Percentiles rank a stretch among this genome's conserved stretches.
These are phyloP conservation scores for Tetragnatha montana DNA, from an alignment of 2,888 invertebrate species.

Conservation along the genomic window DNA sequence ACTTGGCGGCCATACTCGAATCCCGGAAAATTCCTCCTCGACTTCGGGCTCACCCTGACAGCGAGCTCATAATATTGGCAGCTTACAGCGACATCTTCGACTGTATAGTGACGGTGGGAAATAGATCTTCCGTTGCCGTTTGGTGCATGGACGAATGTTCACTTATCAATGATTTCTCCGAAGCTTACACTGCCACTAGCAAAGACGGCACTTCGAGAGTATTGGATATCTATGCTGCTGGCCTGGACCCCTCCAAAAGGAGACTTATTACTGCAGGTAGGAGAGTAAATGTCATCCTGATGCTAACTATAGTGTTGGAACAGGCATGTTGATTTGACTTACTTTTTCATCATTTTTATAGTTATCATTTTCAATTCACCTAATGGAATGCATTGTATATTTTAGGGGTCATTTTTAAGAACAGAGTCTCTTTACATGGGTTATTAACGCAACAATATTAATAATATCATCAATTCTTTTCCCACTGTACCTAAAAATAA, in stretches of 20 bases:
- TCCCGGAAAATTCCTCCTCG: not conserved
- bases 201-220: slow-evolving; percentile 1
- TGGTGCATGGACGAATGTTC: slow-evolving; percentile 31
- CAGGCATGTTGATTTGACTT: too few species aligned
- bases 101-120: slow-evolving; percentile 46
- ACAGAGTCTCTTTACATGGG: too few species aligned
- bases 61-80: slow-evolving; percentile 33
- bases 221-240: slow-evolving; percentile 17
- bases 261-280: slow-evolving; percentile 62
- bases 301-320: too few species aligned
- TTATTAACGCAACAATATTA: too few species aligned
- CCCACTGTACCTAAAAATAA: too few species aligned
- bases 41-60: slow-evolving; percentile 26
- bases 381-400: too few species aligned
- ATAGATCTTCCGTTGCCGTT: slow-evolving; percentile 20
- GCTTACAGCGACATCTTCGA: slow-evolving; percentile 35
- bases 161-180: slow-evolving; percentile 38
- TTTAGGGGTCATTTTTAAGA: too few species aligned
- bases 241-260: slow-evolving; percentile 46
- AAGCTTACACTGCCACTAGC: slow-evolving; percentile 10
- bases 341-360: too few species aligned
- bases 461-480: too few species aligned
- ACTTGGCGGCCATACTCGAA: slow-evolving; percentile 25
- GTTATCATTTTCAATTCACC: too few species aligned
- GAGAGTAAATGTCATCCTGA: not conserved